Conservation (phyloP, 1,140 invertebrate genomes). For the Musca vetustissima region DNA sequence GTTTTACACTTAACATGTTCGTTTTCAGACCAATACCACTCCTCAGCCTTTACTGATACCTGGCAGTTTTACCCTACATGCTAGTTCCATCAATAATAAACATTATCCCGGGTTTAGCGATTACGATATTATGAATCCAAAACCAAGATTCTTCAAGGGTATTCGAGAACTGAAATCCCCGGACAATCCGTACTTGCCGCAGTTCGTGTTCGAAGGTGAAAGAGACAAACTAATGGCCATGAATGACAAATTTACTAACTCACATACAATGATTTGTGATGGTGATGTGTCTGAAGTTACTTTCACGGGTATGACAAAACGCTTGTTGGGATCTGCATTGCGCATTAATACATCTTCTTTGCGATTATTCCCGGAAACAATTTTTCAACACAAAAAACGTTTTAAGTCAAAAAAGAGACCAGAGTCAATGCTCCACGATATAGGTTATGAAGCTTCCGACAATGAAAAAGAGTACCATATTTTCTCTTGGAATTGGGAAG, state of each 20-base stretch:
- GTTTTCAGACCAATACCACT: background rate
- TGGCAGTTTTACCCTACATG: constrained; percentile 30
- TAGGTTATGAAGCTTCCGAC: background rate
- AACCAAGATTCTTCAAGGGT: constrained; percentile 27
- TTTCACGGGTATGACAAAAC: constrained; percentile 26
- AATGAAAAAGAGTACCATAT: background rate
- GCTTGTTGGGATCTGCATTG: background rate
- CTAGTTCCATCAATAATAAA: constrained; percentile 23
- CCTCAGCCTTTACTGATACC: constrained; percentile 29
- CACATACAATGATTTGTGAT: background rate
- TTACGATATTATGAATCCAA: background rate
- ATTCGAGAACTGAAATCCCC: constrained; percentile 5
- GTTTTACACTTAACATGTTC: no score
- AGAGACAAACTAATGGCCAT: constrained; percentile 17
- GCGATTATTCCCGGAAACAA: background rate
- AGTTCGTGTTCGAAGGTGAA: constrained; percentile 20
- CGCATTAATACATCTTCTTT: constrained; percentile 21
- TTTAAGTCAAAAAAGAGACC: background rate
- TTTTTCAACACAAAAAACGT: background rate
- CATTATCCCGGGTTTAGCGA: constrained; percentile 23
- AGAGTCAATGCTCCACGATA: background rate
- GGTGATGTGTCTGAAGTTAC: constrained; percentile 5
- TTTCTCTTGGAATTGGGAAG: constrained; percentile 31
- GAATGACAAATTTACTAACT: background rate
- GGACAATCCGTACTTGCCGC: constrained; percentile 29